A percentile compares a stretch with the other conserved stretches of the same genome.
Evolutionary conservation across 2,888 invertebrate species (phyloP).

Genomic region (Ischnus inquisitorius): DNA sequence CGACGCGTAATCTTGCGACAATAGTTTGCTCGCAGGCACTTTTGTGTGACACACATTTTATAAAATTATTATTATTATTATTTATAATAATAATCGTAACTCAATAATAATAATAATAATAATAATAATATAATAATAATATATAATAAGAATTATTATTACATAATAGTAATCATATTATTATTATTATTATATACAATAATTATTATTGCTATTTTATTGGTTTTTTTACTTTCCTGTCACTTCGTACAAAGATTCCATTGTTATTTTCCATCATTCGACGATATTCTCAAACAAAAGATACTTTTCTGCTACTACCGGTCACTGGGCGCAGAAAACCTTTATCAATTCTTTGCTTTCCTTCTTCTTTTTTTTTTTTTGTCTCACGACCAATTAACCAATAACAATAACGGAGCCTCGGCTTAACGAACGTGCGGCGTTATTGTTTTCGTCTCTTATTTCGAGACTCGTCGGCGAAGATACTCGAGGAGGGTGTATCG

Average conservation of each 20-base stretch:
- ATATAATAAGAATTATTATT: too few species aligned
- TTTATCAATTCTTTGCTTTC: conserved; percentile 9
- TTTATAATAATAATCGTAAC: conserved; percentile 23
- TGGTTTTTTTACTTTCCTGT: not conserved
- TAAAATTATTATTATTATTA: not conserved
- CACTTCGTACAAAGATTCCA: conserved; percentile 19
- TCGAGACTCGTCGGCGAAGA: not conserved
- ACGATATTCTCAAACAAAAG: conserved; percentile 38
- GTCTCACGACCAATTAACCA: conserved; percentile 24
- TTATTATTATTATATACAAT: too few species aligned
- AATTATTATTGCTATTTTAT: conserved; percentile 1
- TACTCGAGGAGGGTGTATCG: too few species aligned
- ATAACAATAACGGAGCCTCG: conserved; percentile 8
- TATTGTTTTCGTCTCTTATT: conserved; percentile 11
- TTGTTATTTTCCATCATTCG: conserved; percentile 54
- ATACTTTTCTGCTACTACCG: conserved; percentile 42
- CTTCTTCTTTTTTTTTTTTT: conserved; percentile 5
- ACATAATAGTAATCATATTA: too few species aligned
- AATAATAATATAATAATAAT: too few species aligned
- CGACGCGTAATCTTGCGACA: not conserved
- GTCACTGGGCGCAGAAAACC: conserved; percentile 13
- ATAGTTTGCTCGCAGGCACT: not conserved
- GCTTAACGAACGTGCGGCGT: not conserved
- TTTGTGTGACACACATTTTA: conserved; percentile 21
- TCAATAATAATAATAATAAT: too few species aligned